Percentiles rank a stretch among this genome's conserved stretches.
Evolutionary conservation across 1,140 invertebrate genomes (phyloP).

Genomic region (Neodiprion pinetum): DNA sequence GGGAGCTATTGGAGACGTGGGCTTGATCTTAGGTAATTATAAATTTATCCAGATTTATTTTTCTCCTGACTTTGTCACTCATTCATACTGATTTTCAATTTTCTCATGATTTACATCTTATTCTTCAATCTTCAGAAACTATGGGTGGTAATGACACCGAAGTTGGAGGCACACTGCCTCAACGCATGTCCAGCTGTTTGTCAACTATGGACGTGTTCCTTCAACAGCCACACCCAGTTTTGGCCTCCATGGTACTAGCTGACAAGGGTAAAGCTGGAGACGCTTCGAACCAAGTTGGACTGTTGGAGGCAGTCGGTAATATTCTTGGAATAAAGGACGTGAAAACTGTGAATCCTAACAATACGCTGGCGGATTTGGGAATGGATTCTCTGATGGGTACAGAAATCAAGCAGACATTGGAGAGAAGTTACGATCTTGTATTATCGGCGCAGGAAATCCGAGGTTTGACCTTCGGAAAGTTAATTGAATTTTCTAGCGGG

Average conservation of each 20-base stretch:
- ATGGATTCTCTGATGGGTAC: constrained; percentile 98
- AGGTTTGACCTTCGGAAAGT: constrained; percentile 75
- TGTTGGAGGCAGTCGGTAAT: constrained; percentile 80
- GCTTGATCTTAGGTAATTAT: constrained; percentile 72
- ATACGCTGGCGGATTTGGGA: constrained; percentile 88
- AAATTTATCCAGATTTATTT: background rate
- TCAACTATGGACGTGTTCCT: constrained; percentile 86
- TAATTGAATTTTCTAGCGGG: constrained; percentile 70
- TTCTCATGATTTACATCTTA: constrained; percentile 6
- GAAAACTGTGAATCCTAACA: constrained; percentile 74
- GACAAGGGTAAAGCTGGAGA: constrained; percentile 71
- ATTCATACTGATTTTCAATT: constrained; percentile 13
- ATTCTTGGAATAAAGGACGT: constrained; percentile 89
- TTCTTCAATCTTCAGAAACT: constrained; percentile 64
- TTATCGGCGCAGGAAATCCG: constrained; percentile 92
- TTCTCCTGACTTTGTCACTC: background rate
- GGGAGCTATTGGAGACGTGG: constrained; percentile 98
- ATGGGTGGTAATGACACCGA: constrained; percentile 90
- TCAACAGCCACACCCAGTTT: constrained; percentile 84
- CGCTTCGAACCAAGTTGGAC: constrained; percentile 61
- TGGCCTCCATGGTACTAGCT: constrained; percentile 83
- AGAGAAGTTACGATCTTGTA: constrained; percentile 89
- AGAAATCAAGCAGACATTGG: constrained; percentile 96
- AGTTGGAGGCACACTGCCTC: constrained; percentile 91
- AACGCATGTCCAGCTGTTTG: constrained; percentile 89